Evolutionary conservation across 1,140 invertebrate species (phyloP).

Genomic region (Lepidurus packardi): DNA sequence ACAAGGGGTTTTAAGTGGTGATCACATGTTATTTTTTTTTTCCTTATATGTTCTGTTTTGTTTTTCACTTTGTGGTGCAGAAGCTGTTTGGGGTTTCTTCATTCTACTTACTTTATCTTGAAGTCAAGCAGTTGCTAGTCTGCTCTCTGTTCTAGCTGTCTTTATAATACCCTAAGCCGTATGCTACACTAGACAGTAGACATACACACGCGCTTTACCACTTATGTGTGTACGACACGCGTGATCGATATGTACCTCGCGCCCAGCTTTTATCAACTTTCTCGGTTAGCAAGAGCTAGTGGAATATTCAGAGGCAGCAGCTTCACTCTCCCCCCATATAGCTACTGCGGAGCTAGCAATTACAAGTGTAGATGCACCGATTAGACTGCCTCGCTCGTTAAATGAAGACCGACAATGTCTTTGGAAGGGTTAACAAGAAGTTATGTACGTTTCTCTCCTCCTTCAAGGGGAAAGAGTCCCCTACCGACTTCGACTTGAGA

Average conservation of each 20-base stretch:
- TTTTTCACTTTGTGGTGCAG: too few species aligned
- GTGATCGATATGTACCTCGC: constrained; percentile 6
- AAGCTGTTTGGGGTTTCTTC: neutral
- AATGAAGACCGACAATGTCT: neutral
- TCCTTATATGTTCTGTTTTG: too few species aligned
- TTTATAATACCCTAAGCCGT: neutral
- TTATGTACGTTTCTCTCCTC: too few species aligned
- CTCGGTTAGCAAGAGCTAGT: neutral
- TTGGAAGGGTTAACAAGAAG: neutral
- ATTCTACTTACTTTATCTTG: neutral
- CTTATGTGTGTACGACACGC: neutral
- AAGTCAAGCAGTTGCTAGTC: neutral
- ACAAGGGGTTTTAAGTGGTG: too few species aligned
- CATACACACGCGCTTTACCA: constrained; percentile 16
- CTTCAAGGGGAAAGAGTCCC: too few species aligned
- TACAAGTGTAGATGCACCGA: neutral
- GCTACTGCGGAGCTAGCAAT: neutral
- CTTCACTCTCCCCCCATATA: neutral
- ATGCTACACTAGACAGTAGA: constrained; percentile 13
- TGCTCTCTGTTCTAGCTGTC: neutral
- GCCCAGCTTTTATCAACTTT: neutral
- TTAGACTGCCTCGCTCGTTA: neutral
- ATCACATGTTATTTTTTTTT: too few species aligned
- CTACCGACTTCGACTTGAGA: too few species aligned
- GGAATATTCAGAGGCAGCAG: constrained; percentile 4